These are phyloP conservation scores for Malacoctenus gilli DNA, from an alignment of 2,797 vertebrate species.

Conservation along the genomic window DNA sequence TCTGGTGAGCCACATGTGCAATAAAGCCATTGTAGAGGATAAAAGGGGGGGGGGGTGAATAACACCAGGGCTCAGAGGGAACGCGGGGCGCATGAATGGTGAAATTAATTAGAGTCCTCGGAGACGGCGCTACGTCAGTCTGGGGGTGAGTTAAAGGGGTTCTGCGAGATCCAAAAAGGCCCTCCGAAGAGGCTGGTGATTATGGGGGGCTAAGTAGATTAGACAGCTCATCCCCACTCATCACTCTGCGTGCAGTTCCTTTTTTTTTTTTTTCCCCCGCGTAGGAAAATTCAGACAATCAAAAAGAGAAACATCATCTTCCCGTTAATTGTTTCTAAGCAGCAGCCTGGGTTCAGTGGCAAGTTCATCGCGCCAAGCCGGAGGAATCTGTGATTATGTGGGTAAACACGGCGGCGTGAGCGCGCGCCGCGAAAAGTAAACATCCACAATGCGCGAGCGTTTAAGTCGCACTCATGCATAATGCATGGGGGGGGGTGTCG, in stretches of 20 bases:
- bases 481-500: not conserved
- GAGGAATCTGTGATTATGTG: conserved; percentile 8
- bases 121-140: conserved; percentile 23
- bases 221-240: conserved; percentile 19
- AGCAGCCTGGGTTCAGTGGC: not conserved
- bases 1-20: conserved; percentile 6
- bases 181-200: conserved; percentile 31
- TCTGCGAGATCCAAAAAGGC: conserved; percentile 17
- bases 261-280: not conserved
- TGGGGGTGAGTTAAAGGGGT: conserved; percentile 6
- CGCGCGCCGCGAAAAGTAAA: not conserved
- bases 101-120: conserved; percentile 47
- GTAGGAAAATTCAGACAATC: conserved; percentile 17
- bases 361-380: conserved; percentile 16
- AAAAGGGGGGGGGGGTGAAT: conserved; percentile 23
- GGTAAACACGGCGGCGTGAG: not conserved
- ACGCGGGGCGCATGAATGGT: conserved; percentile 21
- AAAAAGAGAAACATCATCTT: conserved; percentile 20
- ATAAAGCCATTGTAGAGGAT: conserved; percentile 18
- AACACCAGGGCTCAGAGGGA: conserved; percentile 12
- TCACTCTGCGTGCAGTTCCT: conserved; percentile 10
- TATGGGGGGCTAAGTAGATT: conserved; percentile 33
- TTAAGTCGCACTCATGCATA: not conserved
- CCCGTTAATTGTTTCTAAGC: conserved; percentile 15
- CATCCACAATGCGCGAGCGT: not conserved